Conservation (phyloP, 2,888 invertebrate genomes). For the Neria commutata region DNA sequence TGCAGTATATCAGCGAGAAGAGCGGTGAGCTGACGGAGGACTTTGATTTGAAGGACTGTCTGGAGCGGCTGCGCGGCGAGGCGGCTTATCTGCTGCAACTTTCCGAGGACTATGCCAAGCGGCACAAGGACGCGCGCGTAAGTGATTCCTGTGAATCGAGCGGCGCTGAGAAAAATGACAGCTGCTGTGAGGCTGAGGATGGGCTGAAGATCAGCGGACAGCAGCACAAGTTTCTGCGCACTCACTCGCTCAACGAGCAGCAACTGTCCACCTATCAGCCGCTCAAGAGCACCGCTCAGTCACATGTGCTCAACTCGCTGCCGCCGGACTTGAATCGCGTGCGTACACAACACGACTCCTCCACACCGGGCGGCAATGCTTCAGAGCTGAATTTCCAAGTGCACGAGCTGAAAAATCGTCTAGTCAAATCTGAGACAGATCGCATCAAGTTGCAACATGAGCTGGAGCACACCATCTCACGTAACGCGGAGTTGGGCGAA, state of each 20-base stretch:
- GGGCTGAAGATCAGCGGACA: slow-evolving; percentile 32
- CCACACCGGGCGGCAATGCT: slow-evolving; percentile 43
- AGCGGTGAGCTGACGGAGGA: slow-evolving; percentile 56
- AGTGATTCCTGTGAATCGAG: slow-evolving; percentile 38
- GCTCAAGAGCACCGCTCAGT: slow-evolving; percentile 33
- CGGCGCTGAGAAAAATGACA: slow-evolving; percentile 35
- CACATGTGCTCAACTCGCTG: slow-evolving; percentile 47
- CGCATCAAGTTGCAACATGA: slow-evolving; percentile 66
- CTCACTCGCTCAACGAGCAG: slow-evolving; percentile 58
- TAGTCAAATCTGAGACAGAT: slow-evolving; percentile 60
- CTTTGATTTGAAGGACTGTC: slow-evolving; percentile 71
- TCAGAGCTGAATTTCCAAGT: slow-evolving; percentile 65
- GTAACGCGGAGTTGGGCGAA: slow-evolving; percentile 66
- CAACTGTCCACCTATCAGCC: slow-evolving; percentile 39
- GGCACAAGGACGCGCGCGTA: slow-evolving; percentile 30
- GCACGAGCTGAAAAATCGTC: slow-evolving; percentile 65
- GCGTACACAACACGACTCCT: slow-evolving; percentile 29
- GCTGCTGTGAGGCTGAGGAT: slow-evolving; percentile 44
- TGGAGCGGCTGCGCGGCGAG: slow-evolving; percentile 71
- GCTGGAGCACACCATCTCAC: slow-evolving; percentile 67
- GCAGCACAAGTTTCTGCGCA: slow-evolving; percentile 42
- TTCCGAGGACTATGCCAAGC: slow-evolving; percentile 60
- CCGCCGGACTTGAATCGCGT: slow-evolving; percentile 55
- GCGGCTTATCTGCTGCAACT: slow-evolving; percentile 73
- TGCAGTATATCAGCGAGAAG: slow-evolving; percentile 67